Base-by-base conservation (phyloP, 2,888 invertebrate species). In the Exephanes ischioxanthus region DNA sequence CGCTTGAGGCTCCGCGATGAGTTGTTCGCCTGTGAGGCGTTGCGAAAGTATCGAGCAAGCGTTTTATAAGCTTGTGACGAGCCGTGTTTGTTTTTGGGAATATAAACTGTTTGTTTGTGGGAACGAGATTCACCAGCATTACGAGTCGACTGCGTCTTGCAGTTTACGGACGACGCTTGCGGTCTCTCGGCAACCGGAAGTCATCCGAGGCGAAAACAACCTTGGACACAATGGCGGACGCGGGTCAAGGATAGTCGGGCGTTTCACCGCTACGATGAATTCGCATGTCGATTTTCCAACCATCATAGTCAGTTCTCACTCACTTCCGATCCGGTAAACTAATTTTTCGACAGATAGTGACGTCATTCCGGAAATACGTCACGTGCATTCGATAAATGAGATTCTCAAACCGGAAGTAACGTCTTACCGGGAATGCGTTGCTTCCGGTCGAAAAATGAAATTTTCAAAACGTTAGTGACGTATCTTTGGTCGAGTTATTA, bases 161-260 rank as follows among this genome's bases (percentile, higher is more conserved):
- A 19, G 37, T 19, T 67, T 9, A 9, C 3, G 41, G 22, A 22
- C 45, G 30, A 16, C 22, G 30, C 26, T 30, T n/a, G 48, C 14
- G 30, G 6, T 45, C 67, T 67, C 67, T 67, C 14, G 19, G n/a
- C 16, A 0, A n/a, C 75, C 75, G 75, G 63, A 75, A 75, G 19
- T 75, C 48, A 6, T 5, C 11, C 11, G 14, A 19, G n/a, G 71
- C 9, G 19, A 37, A 16, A 22, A 9, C 14, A 61, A 75, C 30
- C 63, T 75, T 75, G 73, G 73, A 61, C 73, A 48, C 45, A 11
- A 30, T 63, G 7, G 6, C 7, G 45, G 30, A 75, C 48, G 9
- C 61, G 33, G 73, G 73, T 75, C 73, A 63, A 73, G 41, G 61
- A n/a, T 48, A 61, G 22, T 2, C n/a, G 22, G 4, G 3, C 19